phyloP scores from a whole-genome alignment of 1,140 invertebrate species.

The Drosophila virilis region DNA sequence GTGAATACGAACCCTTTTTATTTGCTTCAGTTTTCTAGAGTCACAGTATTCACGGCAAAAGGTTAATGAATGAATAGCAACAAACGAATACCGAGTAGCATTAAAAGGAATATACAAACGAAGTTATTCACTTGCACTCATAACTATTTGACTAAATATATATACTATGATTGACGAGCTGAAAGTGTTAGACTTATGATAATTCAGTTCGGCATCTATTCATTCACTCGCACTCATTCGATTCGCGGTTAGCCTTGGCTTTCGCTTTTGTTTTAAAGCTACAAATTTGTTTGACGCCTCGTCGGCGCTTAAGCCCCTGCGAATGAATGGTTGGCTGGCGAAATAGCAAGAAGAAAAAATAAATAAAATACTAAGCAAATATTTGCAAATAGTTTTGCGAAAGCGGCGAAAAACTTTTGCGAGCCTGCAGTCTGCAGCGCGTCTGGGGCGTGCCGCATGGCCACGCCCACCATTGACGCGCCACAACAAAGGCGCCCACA shows the following conservation, averaged over 20 bases:
- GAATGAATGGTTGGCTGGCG: neutral
- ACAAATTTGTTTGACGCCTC: slow-evolving; percentile 78
- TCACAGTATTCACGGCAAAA: too few relatives aligned
- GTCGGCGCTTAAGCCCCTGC: slow-evolving; percentile 52
- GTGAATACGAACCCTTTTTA: too few relatives aligned
- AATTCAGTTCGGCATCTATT: neutral
- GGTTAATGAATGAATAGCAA: too few relatives aligned
- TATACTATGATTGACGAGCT: too few relatives aligned
- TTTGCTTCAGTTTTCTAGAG: too few relatives aligned
- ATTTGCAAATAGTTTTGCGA: slow-evolving; percentile 63
- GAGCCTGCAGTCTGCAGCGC: slow-evolving; percentile 58
- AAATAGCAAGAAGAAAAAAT: slow-evolving; percentile 24
- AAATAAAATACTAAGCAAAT: slow-evolving; percentile 60
- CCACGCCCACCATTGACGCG: slow-evolving; percentile 52
- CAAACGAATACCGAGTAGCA: too few relatives aligned
- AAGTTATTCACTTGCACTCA: too few relatives aligned
- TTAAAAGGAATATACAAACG: too few relatives aligned
- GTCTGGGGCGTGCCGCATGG: slow-evolving; percentile 49
- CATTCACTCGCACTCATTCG: slow-evolving; percentile 5
- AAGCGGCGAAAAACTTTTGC: slow-evolving; percentile 62
- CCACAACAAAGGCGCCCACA: slow-evolving; percentile 37
- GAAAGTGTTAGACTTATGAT: too few relatives aligned
- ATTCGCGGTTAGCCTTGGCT: slow-evolving; percentile 32
- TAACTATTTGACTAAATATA: too few relatives aligned
- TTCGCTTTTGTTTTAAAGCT: slow-evolving; percentile 48